Conservation (phyloP, 2,888 invertebrate species). For the Pogonocherus hispidulus region DNA sequence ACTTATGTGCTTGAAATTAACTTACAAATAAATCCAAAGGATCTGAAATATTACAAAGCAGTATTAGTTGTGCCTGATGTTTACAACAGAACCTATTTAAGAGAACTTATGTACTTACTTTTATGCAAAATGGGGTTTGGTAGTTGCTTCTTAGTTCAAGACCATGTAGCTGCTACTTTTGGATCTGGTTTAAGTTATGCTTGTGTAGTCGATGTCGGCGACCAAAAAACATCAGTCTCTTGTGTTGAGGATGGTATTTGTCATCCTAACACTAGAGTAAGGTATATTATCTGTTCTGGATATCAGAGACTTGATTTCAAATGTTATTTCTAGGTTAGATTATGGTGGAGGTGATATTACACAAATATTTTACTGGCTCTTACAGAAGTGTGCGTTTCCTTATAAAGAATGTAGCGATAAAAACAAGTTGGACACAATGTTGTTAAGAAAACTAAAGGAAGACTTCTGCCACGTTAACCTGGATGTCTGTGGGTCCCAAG, state of each 20-base stretch:
- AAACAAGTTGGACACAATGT: conserved; percentile 81
- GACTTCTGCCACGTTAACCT: conserved; percentile 92
- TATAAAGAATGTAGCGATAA: conserved; percentile 85
- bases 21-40: conserved; percentile 80
- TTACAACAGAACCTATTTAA: conserved; percentile 87
- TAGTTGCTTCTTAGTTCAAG: conserved; percentile 70
- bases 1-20: conserved; percentile 82
- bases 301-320: conserved; percentile 57
- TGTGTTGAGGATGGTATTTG: conserved; percentile 98
- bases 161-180: conserved; percentile 89
- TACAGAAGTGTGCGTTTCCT: conserved; percentile 92
- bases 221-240: conserved; percentile 95
- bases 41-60: conserved; percentile 85
- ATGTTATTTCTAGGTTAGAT: conserved; percentile 75
- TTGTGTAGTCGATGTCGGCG: conserved; percentile 95
- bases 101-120: conserved; percentile 86
- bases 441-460: conserved; percentile 89
- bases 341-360: conserved; percentile 95
- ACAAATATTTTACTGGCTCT: conserved; percentile 88
- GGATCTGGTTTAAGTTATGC: conserved; percentile 88
- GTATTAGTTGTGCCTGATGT: conserved; percentile 92
- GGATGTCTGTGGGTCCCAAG: conserved; percentile 90
- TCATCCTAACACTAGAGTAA: conserved; percentile 85
- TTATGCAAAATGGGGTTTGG: conserved; percentile 79
- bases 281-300: conserved; percentile 27